Percentiles rank a stretch among this genome's conserved stretches.
Conservation (phyloP, 2,113 vertebrate species). For the Odontesthes bonariensis region DNA sequence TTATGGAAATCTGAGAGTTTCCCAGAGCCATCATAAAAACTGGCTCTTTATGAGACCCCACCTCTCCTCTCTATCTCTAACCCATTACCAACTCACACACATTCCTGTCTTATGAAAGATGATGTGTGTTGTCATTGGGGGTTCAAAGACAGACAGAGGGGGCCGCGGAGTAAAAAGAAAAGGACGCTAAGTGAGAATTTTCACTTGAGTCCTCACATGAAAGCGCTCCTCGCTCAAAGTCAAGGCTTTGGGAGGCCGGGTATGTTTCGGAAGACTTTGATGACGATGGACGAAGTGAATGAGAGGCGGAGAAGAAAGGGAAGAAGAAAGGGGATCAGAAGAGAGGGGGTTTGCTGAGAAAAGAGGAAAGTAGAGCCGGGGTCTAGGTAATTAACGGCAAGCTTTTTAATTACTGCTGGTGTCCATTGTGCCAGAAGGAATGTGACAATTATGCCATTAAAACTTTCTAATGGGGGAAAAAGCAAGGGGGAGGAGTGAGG, state of each 20-base stretch:
- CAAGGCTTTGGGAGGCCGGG: constrained; percentile 72
- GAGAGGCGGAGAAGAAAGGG: constrained; percentile 73
- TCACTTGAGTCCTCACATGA: constrained; percentile 76
- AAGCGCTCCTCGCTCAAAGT: constrained; percentile 75
- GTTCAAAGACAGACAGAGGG: constrained; percentile 69
- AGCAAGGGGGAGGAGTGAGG: constrained; percentile 14
- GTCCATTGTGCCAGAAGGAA: constrained; percentile 84
- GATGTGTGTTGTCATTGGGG: constrained; percentile 77
- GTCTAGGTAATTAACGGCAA: constrained; percentile 83
- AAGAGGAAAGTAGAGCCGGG: constrained; percentile 72
- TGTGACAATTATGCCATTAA: constrained; percentile 85
- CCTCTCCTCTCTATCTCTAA: constrained; percentile 80
- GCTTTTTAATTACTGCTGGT: constrained; percentile 84
- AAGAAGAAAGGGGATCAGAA: constrained; percentile 57
- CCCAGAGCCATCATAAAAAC: constrained; percentile 94
- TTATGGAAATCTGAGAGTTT: constrained; percentile 97
- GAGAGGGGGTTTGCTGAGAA: constrained; percentile 55
- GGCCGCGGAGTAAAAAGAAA: constrained; percentile 54
- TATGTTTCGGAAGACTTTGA: constrained; percentile 75
- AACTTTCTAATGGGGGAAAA: constrained; percentile 76
- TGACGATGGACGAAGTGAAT: constrained; percentile 71
- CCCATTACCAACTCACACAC: constrained; percentile 75
- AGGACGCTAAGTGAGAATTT: constrained; percentile 73
- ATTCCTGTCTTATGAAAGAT: constrained; percentile 78
- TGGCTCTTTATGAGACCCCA: constrained; percentile 88